Conservation (phyloP, 2,797 vertebrate species). For the Mus caroli region DNA sequence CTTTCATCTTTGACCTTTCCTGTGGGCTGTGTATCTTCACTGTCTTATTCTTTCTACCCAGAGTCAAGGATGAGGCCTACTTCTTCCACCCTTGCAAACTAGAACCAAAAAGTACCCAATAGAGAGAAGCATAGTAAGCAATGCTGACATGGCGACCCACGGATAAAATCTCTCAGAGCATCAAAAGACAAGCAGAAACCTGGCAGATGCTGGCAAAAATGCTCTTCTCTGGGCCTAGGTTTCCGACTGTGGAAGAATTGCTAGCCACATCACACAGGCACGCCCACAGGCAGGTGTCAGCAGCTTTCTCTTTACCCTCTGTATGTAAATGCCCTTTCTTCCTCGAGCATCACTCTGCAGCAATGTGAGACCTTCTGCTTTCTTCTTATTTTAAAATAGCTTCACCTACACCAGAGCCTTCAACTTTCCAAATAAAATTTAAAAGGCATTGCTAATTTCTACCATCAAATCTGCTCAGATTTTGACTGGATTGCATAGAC, state of each 20-base stretch:
- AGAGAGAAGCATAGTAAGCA: not conserved
- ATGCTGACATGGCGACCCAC: not conserved
- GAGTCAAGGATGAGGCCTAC: not conserved
- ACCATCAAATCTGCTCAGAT: not conserved
- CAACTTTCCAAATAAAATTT: conserved; percentile 40
- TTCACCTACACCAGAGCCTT: not conserved
- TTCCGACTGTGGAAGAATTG: not conserved
- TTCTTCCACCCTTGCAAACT: conserved; percentile 34
- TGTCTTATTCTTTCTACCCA: not conserved
- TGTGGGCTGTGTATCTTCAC: not conserved
- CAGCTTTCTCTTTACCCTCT: not conserved
- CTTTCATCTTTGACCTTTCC: not conserved
- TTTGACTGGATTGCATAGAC: conserved; percentile 6
- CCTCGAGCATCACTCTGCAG: no score
- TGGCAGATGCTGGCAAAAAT: not conserved
- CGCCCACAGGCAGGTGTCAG: not conserved
- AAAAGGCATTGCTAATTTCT: not conserved
- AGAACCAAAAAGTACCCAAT: conserved; percentile 1
- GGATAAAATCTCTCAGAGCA: not conserved
- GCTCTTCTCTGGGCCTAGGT: not conserved
- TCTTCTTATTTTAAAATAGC: conserved; percentile 20
- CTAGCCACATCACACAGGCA: not conserved
- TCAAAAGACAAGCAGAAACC: not conserved
- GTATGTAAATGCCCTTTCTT: no score
- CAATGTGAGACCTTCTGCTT: not conserved